phyloP scores from a whole-genome alignment of 2,797 vertebrate genomes.

The Miichthys miiuy region DNA sequence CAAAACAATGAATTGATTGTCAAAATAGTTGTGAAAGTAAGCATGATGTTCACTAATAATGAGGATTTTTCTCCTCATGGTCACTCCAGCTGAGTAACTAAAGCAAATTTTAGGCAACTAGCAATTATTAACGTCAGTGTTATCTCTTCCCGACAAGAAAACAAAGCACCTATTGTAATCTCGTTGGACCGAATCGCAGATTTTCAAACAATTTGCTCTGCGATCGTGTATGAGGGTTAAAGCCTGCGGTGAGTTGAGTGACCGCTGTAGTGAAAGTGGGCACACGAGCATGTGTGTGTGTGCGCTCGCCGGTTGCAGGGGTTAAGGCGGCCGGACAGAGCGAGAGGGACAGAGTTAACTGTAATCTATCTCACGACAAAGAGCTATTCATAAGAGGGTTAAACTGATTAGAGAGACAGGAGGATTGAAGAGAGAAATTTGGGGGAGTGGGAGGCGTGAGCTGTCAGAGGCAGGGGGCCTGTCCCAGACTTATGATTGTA shows the following conservation, averaged over 20 bases:
- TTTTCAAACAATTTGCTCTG: slow-evolving; percentile 27
- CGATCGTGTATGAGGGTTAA: slow-evolving; percentile 27
- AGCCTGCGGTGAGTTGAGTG: slow-evolving; percentile 25
- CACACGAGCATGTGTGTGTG: slow-evolving; percentile 58
- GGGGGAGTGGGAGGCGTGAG: slow-evolving; percentile 77
- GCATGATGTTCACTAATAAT: background rate
- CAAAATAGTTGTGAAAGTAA: no score
- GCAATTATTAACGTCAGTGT: slow-evolving; percentile 30
- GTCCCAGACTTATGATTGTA: slow-evolving; percentile 86
- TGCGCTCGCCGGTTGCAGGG: slow-evolving; percentile 54
- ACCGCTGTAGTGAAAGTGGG: slow-evolving; percentile 47
- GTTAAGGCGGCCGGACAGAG: slow-evolving; percentile 73
- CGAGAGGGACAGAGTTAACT: slow-evolving; percentile 84
- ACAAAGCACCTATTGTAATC: slow-evolving; percentile 4
- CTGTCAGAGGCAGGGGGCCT: slow-evolving; percentile 72
- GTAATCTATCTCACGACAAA: slow-evolving; percentile 89
- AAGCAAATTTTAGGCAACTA: slow-evolving; percentile 2
- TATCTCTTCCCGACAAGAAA: slow-evolving; percentile 26
- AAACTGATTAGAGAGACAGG: slow-evolving; percentile 88
- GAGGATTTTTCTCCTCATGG: background rate
- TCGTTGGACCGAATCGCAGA: background rate
- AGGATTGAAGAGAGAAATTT: slow-evolving; percentile 86
- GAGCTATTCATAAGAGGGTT: slow-evolving; percentile 89
- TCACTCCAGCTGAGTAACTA: slow-evolving; percentile 1
- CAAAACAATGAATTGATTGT: no score